These are phyloP conservation scores for Apamea sordens DNA, from an alignment of 2,888 invertebrate genomes.

Conservation along the genomic window DNA sequence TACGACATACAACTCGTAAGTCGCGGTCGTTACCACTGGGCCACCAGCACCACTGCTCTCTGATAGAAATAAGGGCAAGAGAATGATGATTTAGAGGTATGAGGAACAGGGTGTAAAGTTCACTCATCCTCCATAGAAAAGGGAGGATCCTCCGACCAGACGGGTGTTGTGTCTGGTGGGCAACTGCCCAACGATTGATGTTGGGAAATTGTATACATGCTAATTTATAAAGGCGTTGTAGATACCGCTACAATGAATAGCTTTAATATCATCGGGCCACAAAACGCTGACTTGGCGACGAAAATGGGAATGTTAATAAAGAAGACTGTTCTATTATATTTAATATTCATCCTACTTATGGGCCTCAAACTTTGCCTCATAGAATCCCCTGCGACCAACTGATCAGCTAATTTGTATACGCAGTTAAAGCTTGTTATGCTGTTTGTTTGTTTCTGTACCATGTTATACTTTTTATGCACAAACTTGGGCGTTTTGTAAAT, in stretches of 20 bases:
- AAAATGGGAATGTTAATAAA: slow-evolving; percentile 17
- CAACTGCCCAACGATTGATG: too few species aligned
- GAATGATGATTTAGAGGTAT: too few species aligned
- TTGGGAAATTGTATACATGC: too few species aligned
- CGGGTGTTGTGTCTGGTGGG: too few species aligned
- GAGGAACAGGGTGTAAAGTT: too few species aligned
- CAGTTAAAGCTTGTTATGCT: slow-evolving; percentile 72
- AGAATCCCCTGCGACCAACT: slow-evolving; percentile 57
- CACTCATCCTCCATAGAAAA: too few species aligned
- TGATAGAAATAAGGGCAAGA: background rate
- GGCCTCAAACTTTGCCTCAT: slow-evolving; percentile 25
- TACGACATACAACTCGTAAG: too few species aligned
- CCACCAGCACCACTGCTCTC: background rate
- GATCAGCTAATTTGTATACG: slow-evolving; percentile 71
- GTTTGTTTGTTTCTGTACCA: slow-evolving; percentile 65
- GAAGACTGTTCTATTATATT: slow-evolving; percentile 16
- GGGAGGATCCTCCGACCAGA: too few species aligned
- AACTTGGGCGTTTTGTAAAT: slow-evolving; percentile 59
- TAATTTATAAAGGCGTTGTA: too few species aligned
- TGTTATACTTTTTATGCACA: slow-evolving; percentile 65
- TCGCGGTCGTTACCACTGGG: background rate
- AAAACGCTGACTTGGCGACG: background rate
- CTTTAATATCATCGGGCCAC: background rate
- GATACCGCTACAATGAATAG: too few species aligned
- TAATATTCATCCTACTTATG: slow-evolving; percentile 20